Conservation (phyloP, 2,888 invertebrate genomes). For the Eudasyphora cyanicolor region DNA sequence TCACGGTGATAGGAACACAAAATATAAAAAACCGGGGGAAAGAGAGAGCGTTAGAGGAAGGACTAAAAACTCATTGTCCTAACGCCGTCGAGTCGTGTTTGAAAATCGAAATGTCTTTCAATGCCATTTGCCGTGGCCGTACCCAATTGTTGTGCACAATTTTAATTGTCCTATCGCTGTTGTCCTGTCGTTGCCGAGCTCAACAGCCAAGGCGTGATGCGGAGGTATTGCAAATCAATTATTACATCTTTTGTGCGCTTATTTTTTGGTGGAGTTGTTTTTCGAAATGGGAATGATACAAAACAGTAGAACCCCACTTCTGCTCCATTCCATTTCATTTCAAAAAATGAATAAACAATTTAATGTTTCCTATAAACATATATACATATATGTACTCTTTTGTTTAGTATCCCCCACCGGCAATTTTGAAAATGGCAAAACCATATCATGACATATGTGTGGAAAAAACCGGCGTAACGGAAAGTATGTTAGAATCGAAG, state of each 20-base stretch:
- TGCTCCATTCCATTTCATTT: no score
- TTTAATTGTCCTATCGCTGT: constrained; percentile 74
- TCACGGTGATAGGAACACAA: constrained; percentile 12
- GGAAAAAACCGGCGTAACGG: constrained; percentile 76
- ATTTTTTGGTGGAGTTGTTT: constrained; percentile 25
- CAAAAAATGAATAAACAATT: constrained; percentile 11
- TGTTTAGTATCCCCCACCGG: constrained; percentile 77
- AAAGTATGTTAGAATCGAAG: constrained; percentile 70
- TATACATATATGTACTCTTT: no score
- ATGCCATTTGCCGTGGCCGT: constrained; percentile 54
- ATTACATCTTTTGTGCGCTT: neutral
- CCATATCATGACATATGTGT: constrained; percentile 76
- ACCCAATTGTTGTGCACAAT: constrained; percentile 64
- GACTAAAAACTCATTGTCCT: constrained; percentile 28
- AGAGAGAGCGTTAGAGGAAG: no score
- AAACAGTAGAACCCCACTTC: neutral
- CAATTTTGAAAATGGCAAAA: constrained; percentile 75
- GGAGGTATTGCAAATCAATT: constrained; percentile 69
- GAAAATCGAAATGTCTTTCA: constrained; percentile 75
- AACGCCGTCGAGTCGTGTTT: neutral
- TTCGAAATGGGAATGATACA: neutral
- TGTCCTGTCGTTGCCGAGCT: constrained; percentile 69
- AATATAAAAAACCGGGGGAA: neutral
- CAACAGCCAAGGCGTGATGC: constrained; percentile 76
- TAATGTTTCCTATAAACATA: constrained; percentile 11